Percentiles rank a stretch among this genome's conserved stretches.
Conservation (phyloP, 2,113 vertebrate species). For the Megalops atlanticus region DNA sequence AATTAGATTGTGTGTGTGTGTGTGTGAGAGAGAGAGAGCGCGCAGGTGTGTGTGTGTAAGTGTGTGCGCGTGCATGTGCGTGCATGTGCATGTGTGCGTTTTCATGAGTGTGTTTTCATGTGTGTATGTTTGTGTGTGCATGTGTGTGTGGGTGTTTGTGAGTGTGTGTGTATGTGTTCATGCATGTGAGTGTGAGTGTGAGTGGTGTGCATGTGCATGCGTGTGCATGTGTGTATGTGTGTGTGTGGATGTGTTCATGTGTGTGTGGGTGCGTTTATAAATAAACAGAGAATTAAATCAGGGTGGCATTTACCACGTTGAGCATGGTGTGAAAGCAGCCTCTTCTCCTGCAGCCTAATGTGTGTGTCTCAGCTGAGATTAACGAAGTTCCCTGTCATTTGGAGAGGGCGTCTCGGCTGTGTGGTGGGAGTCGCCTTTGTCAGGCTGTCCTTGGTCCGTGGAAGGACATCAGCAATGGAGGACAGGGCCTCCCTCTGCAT, state of each 20-base stretch:
- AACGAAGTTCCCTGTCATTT: neutral
- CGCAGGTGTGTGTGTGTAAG: neutral
- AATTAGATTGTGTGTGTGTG: neutral
- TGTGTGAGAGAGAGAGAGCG: no score
- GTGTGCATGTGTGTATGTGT: neutral
- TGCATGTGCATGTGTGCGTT: constrained; percentile 7
- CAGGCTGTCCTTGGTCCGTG: neutral
- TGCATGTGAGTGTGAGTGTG: neutral
- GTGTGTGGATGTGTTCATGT: neutral
- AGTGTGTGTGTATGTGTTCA: neutral
- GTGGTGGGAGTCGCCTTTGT: neutral
- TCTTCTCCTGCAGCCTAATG: neutral
- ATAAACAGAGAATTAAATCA: neutral
- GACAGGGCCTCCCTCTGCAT: neutral
- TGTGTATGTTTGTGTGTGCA: constrained; percentile 3
- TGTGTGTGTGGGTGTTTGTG: neutral
- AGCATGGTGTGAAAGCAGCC: no score
- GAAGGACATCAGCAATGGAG: neutral
- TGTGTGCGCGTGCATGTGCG: neutral
- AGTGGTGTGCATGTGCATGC: neutral
- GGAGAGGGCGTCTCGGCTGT: neutral
- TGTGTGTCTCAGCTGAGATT: neutral
- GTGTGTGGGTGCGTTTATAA: neutral
- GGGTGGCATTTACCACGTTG: no score
- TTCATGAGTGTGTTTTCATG: neutral